These are phyloP conservation scores for Camponotus pennsylvanicus DNA, from an alignment of 1,140 invertebrate genomes.

Conservation along the genomic window DNA sequence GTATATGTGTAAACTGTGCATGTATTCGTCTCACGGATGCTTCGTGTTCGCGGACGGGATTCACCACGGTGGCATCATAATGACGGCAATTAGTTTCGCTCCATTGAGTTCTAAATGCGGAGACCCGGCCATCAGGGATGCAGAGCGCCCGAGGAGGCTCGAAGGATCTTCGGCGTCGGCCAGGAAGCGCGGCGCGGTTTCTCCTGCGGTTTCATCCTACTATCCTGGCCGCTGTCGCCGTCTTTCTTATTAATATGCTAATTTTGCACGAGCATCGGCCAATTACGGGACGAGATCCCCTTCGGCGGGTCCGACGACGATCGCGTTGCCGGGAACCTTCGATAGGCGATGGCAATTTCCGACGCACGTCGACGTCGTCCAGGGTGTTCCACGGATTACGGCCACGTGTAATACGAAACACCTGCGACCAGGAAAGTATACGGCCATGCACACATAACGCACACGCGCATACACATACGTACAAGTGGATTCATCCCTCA, in stretches of 20 bases:
- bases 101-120: slow-evolving; percentile 87
- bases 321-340: not conserved
- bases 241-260: slow-evolving; percentile 87
- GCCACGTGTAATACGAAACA: slow-evolving; percentile 85
- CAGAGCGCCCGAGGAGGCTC: slow-evolving; percentile 81
- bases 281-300: slow-evolving; percentile 66
- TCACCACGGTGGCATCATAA: slow-evolving; percentile 55
- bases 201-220: slow-evolving; percentile 84
- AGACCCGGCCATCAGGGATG: slow-evolving; percentile 84
- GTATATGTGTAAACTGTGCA: too few species aligned
- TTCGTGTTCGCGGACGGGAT: slow-evolving; percentile 29
- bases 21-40: not conserved
- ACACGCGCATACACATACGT: too few species aligned
- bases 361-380: slow-evolving; percentile 61
- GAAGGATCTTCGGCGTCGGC: slow-evolving; percentile 74
- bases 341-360: not conserved
- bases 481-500: slow-evolving; percentile 62
- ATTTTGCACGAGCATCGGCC: slow-evolving; percentile 77
- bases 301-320: not conserved
- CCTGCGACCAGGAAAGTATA: slow-evolving; percentile 81
- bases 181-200: slow-evolving; percentile 69
- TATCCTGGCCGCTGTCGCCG: slow-evolving; percentile 85
- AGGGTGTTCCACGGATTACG: slow-evolving; percentile 72
- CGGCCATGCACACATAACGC: not conserved
- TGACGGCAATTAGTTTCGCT: slow-evolving; percentile 84